phyloP scores from a whole-genome alignment of 2,888 invertebrate genomes.

The Cheilosia scutellata region DNA sequence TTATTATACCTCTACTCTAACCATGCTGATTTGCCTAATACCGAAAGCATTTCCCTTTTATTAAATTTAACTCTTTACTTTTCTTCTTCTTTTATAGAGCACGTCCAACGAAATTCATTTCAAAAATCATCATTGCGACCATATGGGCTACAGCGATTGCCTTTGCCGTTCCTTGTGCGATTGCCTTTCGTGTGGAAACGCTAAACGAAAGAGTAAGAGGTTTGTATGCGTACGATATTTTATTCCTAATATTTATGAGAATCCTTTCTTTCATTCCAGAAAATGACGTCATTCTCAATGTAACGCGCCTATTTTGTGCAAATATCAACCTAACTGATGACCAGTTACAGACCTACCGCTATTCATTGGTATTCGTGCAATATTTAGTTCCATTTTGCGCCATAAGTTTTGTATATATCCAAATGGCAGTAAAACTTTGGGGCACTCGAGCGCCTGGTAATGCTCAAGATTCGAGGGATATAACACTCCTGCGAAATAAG shows the following conservation, averaged over 20 bases:
- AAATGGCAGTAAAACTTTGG: conserved; percentile 93
- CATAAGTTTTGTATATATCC: conserved; percentile 91
- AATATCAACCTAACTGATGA: conserved; percentile 85
- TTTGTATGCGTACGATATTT: conserved; percentile 72
- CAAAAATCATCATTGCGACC: conserved; percentile 89
- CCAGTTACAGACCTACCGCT: conserved; percentile 85
- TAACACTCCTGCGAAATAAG: conserved; percentile 92
- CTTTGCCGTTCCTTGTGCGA: conserved; percentile 88
- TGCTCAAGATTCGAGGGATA: conserved; percentile 90
- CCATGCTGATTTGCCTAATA: no score
- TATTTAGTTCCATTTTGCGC: conserved; percentile 93
- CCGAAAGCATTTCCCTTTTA: not conserved
- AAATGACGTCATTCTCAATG: conserved; percentile 80
- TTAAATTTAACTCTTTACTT: not conserved
- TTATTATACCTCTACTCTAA: no score
- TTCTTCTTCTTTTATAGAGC: conserved; percentile 85
- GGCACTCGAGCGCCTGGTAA: conserved; percentile 92
- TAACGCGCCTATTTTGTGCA: conserved; percentile 85
- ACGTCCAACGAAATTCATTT: conserved; percentile 89
- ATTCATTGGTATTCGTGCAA: conserved; percentile 86
- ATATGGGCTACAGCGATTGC: conserved; percentile 90
- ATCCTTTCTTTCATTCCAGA: conserved; percentile 77
- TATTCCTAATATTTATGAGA: conserved; percentile 6
- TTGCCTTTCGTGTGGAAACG: conserved; percentile 83
- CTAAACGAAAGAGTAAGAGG: conserved; percentile 81